Base-by-base conservation (phyloP, 2,113 vertebrate species). In the Lophius piscatorius region DNA sequence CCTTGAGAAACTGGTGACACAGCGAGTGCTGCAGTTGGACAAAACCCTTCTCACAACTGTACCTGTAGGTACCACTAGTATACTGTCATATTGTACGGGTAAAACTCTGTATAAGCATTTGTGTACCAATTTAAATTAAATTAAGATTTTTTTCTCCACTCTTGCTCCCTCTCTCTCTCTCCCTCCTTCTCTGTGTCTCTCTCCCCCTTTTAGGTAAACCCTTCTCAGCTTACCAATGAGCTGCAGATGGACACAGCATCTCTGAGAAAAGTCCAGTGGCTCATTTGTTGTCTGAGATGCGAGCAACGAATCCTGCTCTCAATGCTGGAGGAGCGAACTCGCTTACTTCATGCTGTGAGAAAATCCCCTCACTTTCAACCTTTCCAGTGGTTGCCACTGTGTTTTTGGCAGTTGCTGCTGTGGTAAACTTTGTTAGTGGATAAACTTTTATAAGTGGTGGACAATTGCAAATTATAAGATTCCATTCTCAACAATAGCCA, bases 181-280 rank as follows among this genome's bases (percentile, higher is more conserved):
- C n/a, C n/a, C n/a, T n/a, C n/a, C n/a, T n/a, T 28, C 1, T 45
- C 4, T 76, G 0, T 50, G 4, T 4, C 5, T 49, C 5, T 47
- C 4, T 78, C 0, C 47, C 5, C 51, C 2, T 35, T 11, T 57
- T 9, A 77, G 79, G n/a, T 41, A 10, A 29, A n/a, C 20, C 2
- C 20, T 31, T 2, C 17, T 31, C 33, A 20, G 24, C 22, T 66
- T 31, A 45, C 70, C 2, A 6, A 0, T 3, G 41, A 40, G 28
- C 3, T 70, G 16, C 59, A 40, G 11, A 14, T 78, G 3, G 65
- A 82, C 28, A 12, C 36, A 0, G 26, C 46, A 28, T 78, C 58
- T 10, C 18, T 92, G 36, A 81, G 75, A 55, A 83, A 45, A 38
- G 81, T 92, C 20, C 90, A 86, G 72, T 93, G 92, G 91, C 86